Evolutionary conservation across 2,113 vertebrate genomes (phyloP).

Genomic region (Hyperopisus bebe): DNA sequence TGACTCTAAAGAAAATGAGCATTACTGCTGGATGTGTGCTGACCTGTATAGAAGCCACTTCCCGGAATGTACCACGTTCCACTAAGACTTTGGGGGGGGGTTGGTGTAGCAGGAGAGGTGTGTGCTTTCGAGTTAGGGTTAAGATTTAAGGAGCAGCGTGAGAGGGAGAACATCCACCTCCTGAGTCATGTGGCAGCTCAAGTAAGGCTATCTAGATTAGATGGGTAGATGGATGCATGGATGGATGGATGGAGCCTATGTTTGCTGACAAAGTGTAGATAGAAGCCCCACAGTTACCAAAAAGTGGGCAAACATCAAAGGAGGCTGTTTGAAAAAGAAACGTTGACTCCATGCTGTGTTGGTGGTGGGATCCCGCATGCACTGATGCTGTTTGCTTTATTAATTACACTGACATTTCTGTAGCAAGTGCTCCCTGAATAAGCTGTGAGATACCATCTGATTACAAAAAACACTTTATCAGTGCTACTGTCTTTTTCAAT

Average conservation of each 20-base stretch:
- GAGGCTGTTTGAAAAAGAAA: background rate
- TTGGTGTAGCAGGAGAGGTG: background rate
- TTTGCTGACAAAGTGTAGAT: background rate
- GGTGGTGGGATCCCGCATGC: background rate
- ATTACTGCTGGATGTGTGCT: background rate
- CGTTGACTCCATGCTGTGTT: background rate
- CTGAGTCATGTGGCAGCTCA: background rate
- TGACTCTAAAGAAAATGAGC: background rate
- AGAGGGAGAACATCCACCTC: background rate
- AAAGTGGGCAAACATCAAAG: background rate
- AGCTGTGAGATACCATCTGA: constrained; percentile 18
- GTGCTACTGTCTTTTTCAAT: background rate
- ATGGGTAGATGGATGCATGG: background rate
- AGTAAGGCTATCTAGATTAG: background rate
- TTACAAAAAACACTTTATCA: background rate
- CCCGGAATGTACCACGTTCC: background rate
- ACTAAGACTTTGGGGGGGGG: background rate
- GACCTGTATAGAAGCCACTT: background rate
- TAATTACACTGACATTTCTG: constrained; percentile 14
- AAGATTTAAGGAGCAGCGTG: background rate
- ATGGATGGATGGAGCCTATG: background rate
- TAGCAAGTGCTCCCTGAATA: background rate
- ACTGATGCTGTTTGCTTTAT: background rate
- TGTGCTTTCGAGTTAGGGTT: too few relatives aligned
- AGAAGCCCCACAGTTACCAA: background rate